phyloP scores from a whole-genome alignment of 2,113 vertebrate species.

The Pimephales promelas region DNA sequence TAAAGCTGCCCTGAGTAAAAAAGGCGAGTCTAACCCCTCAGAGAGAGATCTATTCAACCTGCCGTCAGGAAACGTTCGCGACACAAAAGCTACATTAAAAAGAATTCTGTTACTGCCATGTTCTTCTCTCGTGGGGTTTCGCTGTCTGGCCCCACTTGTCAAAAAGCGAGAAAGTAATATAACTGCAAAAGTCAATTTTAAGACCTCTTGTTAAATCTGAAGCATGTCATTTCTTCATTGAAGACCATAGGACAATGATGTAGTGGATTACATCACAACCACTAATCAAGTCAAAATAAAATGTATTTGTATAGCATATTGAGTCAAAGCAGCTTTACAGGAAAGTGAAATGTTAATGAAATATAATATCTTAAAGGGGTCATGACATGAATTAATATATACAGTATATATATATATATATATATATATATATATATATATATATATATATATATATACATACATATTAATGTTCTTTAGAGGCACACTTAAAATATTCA shows the following conservation, averaged over 20 bases:
- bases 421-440: no score
- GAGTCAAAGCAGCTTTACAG: no score
- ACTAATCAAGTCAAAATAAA: neutral
- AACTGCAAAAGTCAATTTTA: constrained; percentile 7
- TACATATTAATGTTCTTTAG: no score
- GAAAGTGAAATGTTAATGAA: no score
- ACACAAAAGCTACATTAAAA: constrained; percentile 33
- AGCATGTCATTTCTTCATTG: neutral
- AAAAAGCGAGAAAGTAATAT: constrained; percentile 22
- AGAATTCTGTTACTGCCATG: constrained; percentile 1
- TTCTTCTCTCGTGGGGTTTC: constrained; percentile 8
- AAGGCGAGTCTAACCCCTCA: constrained; percentile 35
- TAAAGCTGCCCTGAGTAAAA: constrained; percentile 27
- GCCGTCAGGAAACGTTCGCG: neutral
- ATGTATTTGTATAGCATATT: neutral
- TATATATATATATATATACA: no score
- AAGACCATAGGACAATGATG: neutral
- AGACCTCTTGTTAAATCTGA: neutral
- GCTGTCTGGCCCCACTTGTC: constrained; percentile 10
- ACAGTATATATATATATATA: no score
- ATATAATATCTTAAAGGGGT: no score
- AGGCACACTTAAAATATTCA: no score
- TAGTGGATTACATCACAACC: neutral
- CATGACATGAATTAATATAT: no score
- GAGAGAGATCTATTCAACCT: constrained; percentile 31